Evolutionary conservation across 2,113 vertebrate genomes (phyloP), one percentile per base, ranked within the genome.

Genomic region (Forbesichthys agassizii): DNA sequence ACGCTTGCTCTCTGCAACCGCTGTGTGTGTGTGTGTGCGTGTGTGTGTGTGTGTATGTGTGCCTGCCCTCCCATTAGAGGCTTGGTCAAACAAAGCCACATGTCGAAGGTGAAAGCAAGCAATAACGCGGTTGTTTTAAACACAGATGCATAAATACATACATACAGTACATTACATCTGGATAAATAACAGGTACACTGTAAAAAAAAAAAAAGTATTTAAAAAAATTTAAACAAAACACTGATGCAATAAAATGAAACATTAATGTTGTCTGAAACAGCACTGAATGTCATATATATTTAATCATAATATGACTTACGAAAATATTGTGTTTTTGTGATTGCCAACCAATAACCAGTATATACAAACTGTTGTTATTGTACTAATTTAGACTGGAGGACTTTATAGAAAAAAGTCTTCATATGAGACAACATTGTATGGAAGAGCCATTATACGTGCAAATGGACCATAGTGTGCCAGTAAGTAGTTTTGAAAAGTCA

Each of bases 41-140:
- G 54, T 18, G 67, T 47, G 46, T 49, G 48, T n/a, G 14, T n/a
- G 16, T 14, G 18, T 27, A 42, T 16, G 67, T 27, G 46, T 33
- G 48, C 11, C 10, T 14, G 18, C 13, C 73, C 68, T 80, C 80
- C 74, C 77, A 77, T 71, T 76, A 72, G 82, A 82, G 81, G 65
- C 63, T 68, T 77, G 68, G 78, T 85, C 78, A 86, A 88, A 86
- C 79, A 87, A 84, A 86, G 79, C 79, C 70, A 66, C 77, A 70
- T 36, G 53, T 70, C 73, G 68, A 71, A 69, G 69, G 58, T 59
- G 36, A 71, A 85, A 85, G 81, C 70, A 62, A 73, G 61, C 74
- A 84, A 71, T 73, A 69, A 72, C 64, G 66, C 68, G 60, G 72
- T 55, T 66, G 76, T 67, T 84, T 73, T 73, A 66, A 66, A 70